These are phyloP conservation scores for Dynastes hyllus DNA, from an alignment of 2,888 invertebrate species.

Conservation along the genomic window DNA sequence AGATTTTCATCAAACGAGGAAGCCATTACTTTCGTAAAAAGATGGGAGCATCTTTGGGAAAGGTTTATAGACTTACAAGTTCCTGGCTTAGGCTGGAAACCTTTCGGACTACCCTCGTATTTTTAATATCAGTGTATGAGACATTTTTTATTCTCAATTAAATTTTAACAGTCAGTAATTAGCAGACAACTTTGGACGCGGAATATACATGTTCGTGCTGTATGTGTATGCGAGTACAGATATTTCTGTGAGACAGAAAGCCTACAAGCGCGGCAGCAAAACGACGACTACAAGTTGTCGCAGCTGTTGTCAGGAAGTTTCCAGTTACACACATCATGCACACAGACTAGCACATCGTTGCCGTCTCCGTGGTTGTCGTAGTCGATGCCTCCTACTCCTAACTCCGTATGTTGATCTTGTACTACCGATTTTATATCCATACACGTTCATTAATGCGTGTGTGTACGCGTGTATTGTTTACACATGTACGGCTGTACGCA, in stretches of 20 bases:
- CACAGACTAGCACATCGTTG: background rate
- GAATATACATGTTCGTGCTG: no score
- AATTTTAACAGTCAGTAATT: no score
- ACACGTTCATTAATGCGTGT: background rate
- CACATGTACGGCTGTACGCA: background rate
- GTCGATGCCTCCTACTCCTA: background rate
- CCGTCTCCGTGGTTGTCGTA: background rate
- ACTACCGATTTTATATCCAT: conserved; percentile 16
- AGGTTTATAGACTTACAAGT: no score
- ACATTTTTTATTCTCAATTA: no score
- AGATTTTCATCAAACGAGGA: no score
- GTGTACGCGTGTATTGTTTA: background rate
- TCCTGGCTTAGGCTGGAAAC: no score
- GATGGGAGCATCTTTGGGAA: no score
- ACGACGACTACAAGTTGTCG: conserved; percentile 59
- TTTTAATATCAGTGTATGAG: no score
- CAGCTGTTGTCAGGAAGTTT: conserved; percentile 69
- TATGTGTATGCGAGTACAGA: background rate
- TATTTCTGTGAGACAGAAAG: conserved; percentile 60
- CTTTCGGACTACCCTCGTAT: no score
- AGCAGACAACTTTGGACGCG: no score
- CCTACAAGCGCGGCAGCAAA: conserved; percentile 62
- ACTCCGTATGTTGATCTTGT: conserved; percentile 10
- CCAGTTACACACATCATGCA: conserved; percentile 66
- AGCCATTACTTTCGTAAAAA: no score